Base-by-base conservation (phyloP, 2,888 invertebrate species). In the Aelia acuminata region DNA sequence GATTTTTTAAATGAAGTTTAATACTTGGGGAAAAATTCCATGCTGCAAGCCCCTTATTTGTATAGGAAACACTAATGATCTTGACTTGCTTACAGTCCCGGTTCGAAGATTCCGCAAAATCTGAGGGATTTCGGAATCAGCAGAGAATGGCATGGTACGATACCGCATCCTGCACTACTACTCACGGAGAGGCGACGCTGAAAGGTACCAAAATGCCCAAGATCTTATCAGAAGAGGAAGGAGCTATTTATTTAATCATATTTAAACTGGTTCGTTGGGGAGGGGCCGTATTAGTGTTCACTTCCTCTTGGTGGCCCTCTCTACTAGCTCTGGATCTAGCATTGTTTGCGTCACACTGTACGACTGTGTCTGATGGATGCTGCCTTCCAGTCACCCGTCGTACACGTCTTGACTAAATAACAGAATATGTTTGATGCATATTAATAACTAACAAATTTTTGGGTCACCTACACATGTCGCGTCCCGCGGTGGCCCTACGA, bases 221-320 rank as follows among this genome's bases (percentile, higher is more conserved):
- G 87, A 87, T 87, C 47, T 87, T 85, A 85, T 57, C 39, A 53
- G 53, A 48, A 48, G 87, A 87, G 87, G 87, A 87, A 87, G 87
- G 31, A 87, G 47, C 87, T 87, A 75, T 87, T 87, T 87, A 87
- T 87, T 87, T 87, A 87, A 87, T 87, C 87, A 87, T 87, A 87
- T 87, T 57, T 87, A 87, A 87, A 70, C 87, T 87, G 57, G 63
- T 87, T n/a, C 47, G 35, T 43, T n/a, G 70, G 48, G 63, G n/a
- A 48, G 87, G 57, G 47, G n/a, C 39, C 43, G 63, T 26, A 87
- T 57, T 47, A 84, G 47, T 53, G 70, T 63, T 57, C 87, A 47
- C 87, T 87, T 87, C 87, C 87, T 63, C 87, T 47, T 26, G 84
- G 84, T n/a, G 22, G 26, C 57, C 31, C 22, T 43, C 85, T 85